Conservation (phyloP, 2,888 invertebrate genomes). For the Pachymerium ferrugineum region DNA sequence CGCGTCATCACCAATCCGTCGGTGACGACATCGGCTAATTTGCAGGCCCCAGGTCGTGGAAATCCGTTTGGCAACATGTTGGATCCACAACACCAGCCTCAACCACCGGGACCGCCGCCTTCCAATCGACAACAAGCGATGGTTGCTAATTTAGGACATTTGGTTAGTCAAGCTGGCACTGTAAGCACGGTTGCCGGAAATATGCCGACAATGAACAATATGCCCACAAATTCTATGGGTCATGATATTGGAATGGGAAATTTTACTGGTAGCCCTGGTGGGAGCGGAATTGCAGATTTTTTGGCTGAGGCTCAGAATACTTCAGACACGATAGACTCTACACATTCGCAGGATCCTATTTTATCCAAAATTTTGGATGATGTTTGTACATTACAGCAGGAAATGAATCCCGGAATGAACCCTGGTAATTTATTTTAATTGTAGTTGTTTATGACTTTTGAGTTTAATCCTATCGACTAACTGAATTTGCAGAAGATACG, state of each 20-base stretch:
- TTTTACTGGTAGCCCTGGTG: not conserved
- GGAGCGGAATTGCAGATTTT: not conserved
- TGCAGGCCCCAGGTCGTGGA: not conserved
- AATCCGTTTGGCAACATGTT: constrained; percentile 32
- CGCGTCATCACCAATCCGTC: constrained; percentile 23
- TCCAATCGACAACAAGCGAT: not conserved
- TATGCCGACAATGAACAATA: not conserved
- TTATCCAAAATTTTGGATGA: constrained; percentile 79
- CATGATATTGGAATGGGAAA: not conserved
- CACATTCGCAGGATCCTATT: constrained; percentile 47
- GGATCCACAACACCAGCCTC: constrained; percentile 40
- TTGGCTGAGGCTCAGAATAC: constrained; percentile 11
- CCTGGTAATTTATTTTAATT: not conserved
- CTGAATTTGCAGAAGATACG: constrained; percentile 2
- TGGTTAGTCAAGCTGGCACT: not conserved
- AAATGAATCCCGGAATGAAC: not conserved
- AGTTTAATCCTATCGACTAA: not conserved
- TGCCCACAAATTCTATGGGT: not conserved
- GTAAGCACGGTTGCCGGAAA: not conserved
- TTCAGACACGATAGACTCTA: constrained; percentile 33
- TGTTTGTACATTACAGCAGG: constrained; percentile 48
- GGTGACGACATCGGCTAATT: constrained; percentile 35
- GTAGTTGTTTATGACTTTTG: not conserved
- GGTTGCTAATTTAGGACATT: not conserved
- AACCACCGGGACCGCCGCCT: constrained; percentile 44